Evolutionary conservation across 2,113 vertebrate species (phyloP).

Genomic region (Micronisus gabar): DNA sequence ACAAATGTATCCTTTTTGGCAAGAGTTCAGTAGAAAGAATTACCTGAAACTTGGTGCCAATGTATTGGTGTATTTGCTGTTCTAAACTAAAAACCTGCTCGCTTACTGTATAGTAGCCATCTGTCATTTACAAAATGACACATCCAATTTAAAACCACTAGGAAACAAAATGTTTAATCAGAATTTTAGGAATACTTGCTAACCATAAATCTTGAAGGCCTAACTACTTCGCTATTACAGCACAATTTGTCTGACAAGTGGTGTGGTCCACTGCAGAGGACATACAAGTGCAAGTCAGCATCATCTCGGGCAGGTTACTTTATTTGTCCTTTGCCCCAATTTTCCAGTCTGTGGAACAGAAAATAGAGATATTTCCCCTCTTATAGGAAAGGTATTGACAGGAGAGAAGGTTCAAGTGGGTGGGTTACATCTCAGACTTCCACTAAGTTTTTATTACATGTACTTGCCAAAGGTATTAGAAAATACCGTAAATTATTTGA

Average conservation of each 20-base stretch:
- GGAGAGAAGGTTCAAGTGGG: not conserved
- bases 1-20: not conserved
- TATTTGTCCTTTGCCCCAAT: not conserved
- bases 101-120: not conserved
- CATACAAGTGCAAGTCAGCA: conserved; percentile 19
- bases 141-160: conserved; percentile 54
- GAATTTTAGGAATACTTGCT: conserved; percentile 53
- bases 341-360: not conserved
- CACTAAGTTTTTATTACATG: not conserved
- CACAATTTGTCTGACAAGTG: conserved; percentile 16
- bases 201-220: conserved; percentile 20
- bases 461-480: not conserved
- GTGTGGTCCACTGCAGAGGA: not conserved
- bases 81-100: conserved; percentile 42
- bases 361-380: not conserved
- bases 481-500: not conserved
- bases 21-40: conserved; percentile 42
- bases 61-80: conserved; percentile 13
- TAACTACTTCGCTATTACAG: not conserved
- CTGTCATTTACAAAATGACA: conserved; percentile 58
- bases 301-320: conserved; percentile 12
- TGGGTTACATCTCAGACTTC: not conserved
- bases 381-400: not conserved
- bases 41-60: conserved; percentile 38
- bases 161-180: conserved; percentile 63